Conservation (phyloP, 1,140 invertebrate species). For the Caerostris extrusa region DNA sequence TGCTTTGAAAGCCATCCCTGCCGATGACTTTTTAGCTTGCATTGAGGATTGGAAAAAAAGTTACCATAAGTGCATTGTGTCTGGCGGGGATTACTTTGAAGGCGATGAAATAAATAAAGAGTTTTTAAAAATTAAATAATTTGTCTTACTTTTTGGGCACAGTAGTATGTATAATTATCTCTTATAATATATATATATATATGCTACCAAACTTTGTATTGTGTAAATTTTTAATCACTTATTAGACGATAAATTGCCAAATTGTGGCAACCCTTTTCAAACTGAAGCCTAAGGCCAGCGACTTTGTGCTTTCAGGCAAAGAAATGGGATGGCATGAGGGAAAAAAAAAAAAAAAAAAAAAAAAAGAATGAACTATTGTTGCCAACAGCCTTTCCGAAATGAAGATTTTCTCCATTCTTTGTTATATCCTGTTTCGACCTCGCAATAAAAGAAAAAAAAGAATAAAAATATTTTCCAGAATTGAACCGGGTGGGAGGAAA, state of each 20-base stretch:
- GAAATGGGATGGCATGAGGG: background rate
- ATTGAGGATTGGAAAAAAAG: no score
- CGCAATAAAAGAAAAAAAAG: conserved; percentile 19
- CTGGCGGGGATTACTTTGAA: no score
- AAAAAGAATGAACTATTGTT: background rate
- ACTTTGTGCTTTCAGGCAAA: conserved; percentile 7
- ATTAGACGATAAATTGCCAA: background rate
- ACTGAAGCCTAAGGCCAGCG: background rate
- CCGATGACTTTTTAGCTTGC: no score
- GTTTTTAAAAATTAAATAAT: no score
- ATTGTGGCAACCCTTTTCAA: background rate
- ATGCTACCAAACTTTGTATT: no score
- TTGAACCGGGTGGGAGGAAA: background rate
- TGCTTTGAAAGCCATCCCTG: no score
- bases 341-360: background rate
- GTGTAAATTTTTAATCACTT: no score
- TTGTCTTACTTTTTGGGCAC: no score
- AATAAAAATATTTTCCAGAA: conserved; percentile 13
- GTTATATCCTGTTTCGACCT: background rate
- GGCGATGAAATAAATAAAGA: no score
- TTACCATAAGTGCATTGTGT: no score
- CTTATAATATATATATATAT: no score
- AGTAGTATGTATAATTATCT: no score
- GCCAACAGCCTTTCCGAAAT: conserved; percentile 34
- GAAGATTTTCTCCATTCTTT: conserved; percentile 22